These are phyloP conservation scores for Takifugu ocellatus DNA, from an alignment of 2,797 vertebrate genomes.

Conservation along the genomic window DNA sequence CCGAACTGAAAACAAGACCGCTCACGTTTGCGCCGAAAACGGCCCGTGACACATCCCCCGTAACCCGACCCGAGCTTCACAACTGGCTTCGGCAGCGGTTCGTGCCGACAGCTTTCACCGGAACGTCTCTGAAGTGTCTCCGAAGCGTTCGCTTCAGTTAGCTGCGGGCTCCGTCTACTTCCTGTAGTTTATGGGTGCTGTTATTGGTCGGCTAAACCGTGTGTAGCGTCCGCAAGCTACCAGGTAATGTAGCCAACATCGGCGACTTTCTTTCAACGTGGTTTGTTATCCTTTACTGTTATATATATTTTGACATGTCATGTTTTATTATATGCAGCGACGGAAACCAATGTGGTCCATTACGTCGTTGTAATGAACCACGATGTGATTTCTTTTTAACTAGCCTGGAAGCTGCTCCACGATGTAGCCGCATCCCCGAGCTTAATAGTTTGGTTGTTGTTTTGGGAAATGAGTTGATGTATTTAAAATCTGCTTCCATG, in stretches of 20 bases:
- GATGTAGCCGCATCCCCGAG: conserved; percentile 19
- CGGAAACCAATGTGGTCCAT: not conserved
- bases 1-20: conserved; percentile 47
- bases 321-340: not conserved
- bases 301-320: not conserved
- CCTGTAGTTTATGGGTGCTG: conserved; percentile 14
- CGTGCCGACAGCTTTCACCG: accelerated
- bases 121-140: not conserved
- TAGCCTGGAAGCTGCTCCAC: conserved; percentile 18
- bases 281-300: not conserved
- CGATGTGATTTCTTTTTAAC: no score
- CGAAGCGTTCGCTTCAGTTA: conserved; percentile 21
- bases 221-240: conserved; percentile 10
- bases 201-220: conserved; percentile 6
- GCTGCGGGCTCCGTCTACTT: conserved; percentile 44
- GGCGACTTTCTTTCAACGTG: no score
- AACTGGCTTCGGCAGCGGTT: no score
- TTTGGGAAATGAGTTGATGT: not conserved
- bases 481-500: not conserved
- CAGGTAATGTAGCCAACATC: not conserved
- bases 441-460: not conserved
- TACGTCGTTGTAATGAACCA: conserved; percentile 2
- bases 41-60: conserved; percentile 54
- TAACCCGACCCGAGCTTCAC: conserved; percentile 38
- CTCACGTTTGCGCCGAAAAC: conserved; percentile 1